These are phyloP conservation scores for Sarcophaga carnaria DNA, from an alignment of 2,888 invertebrate species.

Conservation along the genomic window DNA sequence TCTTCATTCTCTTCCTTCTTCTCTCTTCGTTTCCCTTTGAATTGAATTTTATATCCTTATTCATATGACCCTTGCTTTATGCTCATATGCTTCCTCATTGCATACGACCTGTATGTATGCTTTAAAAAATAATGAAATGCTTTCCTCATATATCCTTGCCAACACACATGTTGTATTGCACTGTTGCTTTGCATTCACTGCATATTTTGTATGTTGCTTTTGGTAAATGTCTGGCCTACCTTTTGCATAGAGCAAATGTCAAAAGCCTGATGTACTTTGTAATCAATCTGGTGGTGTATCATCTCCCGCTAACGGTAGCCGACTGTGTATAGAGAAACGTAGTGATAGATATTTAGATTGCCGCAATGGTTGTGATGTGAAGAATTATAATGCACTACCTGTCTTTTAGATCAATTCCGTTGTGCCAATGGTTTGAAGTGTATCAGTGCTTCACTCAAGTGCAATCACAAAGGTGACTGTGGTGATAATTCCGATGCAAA, in stretches of 20 bases:
- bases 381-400: conserved; percentile 84
- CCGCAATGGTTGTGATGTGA: conserved; percentile 90
- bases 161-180: neutral
- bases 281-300: conserved; percentile 85
- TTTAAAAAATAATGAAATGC: neutral
- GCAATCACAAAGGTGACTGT: conserved; percentile 95
- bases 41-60: too few relatives aligned
- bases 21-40: too few relatives aligned
- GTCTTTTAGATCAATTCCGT: too few relatives aligned
- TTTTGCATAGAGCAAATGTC: conserved; percentile 83
- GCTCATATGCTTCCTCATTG: neutral
- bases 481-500: conserved; percentile 95
- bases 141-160: neutral
- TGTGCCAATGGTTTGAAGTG: conserved; percentile 81
- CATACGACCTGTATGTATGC: neutral
- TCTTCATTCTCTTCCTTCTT: too few relatives aligned
- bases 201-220: neutral
- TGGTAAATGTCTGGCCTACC: neutral
- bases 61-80: too few relatives aligned
- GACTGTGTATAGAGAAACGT: conserved; percentile 88
- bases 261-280: conserved; percentile 93
- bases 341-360: conserved; percentile 96
- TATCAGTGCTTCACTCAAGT: conserved; percentile 89
- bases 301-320: conserved; percentile 82
- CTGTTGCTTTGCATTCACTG: too few relatives aligned